Evolutionary conservation across 2,888 invertebrate species (phyloP), one percentile per base, ranked within the genome.

Genomic region (Quadroppia sp.): DNA sequence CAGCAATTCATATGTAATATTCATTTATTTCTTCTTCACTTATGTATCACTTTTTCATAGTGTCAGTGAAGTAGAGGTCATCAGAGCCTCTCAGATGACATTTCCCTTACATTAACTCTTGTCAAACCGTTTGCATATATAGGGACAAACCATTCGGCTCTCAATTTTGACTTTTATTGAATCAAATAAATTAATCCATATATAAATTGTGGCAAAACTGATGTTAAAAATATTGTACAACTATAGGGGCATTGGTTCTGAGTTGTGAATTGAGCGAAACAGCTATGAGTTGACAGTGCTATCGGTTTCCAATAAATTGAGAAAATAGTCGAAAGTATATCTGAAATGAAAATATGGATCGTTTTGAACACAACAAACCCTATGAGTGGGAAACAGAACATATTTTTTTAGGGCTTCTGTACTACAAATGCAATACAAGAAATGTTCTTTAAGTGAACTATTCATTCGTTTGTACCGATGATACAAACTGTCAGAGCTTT

Each of bases 241-340:
- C 61, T 32, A 17, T 32, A 9, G 20, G 13, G 28, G 28, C 15
- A 56, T 23, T 30, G 11, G 32, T 17, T 23, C 2, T 13, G 17
- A 17, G 20, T 61, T n/a, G 17, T 61, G 61, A 13, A 20, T 36
- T 9, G 36, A 36, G 36, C 9, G 36, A 36, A 36, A 36, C 36
- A 4, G 36, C 36, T n/a, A n/a, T n/a, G n/a, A n/a, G 61, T 61
- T 61, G 30, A 25, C 20, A 2, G 30, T 69, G 23, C 40, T 69
- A 69, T 69, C 69, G 69, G 69, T 69, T 69, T 69, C 69, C 69
- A 69, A 69, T 69, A 69, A 69, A 69, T 45, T 25, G 45, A 40
- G 15, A 45, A 40, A 69, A 40, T 17, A 69, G 25, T 42, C 15
- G 6, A 69, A 69, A 20, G 17, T 69, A 69, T 28, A 13, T 11